Evolutionary conservation across 2,888 invertebrate species (phyloP).

Genomic region (Mesodorylaimus sp.): DNA sequence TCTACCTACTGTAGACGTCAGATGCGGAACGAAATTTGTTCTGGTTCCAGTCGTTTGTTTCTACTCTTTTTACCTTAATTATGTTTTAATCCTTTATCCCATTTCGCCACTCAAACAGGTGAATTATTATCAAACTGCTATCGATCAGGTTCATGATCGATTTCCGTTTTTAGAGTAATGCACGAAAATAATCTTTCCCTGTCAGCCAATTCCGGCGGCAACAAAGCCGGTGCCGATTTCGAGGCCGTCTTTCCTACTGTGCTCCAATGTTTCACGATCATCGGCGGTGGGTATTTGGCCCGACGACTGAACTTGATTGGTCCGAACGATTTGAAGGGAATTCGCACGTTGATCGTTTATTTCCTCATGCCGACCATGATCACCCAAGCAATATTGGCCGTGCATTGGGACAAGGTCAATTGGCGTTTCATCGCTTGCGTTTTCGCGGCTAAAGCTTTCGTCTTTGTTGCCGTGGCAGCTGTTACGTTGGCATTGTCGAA

Average conservation of each 20-base stretch:
- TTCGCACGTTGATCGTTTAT: slow-evolving; percentile 75
- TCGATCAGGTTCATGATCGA: no score
- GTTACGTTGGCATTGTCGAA: slow-evolving; percentile 51
- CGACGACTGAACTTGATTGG: slow-evolving; percentile 25
- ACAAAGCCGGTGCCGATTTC: no score
- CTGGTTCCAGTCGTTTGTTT: no score
- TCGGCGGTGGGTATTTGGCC: slow-evolving; percentile 30
- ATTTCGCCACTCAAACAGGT: no score
- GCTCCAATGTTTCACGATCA: slow-evolving; percentile 30
- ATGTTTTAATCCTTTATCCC: no score
- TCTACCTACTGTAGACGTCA: no score
- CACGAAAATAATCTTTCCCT: background rate
- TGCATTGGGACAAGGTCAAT: slow-evolving; percentile 61
- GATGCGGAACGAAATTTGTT: no score
- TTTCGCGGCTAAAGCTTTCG: slow-evolving; percentile 59
- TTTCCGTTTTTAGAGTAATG: background rate
- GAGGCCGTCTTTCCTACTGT: background rate
- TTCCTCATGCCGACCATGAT: slow-evolving; percentile 80
- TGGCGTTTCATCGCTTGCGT: slow-evolving; percentile 76
- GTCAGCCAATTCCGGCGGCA: background rate
- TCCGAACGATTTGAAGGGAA: slow-evolving; percentile 39
- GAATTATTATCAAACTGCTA: no score
- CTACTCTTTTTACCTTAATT: no score
- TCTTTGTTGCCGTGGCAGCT: slow-evolving; percentile 59
- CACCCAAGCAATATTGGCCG: slow-evolving; percentile 64